A percentile compares a stretch with the other conserved stretches of the same genome.
phyloP scores from a whole-genome alignment of 2,797 vertebrate genomes.

The Crenuchus spilurus region DNA sequence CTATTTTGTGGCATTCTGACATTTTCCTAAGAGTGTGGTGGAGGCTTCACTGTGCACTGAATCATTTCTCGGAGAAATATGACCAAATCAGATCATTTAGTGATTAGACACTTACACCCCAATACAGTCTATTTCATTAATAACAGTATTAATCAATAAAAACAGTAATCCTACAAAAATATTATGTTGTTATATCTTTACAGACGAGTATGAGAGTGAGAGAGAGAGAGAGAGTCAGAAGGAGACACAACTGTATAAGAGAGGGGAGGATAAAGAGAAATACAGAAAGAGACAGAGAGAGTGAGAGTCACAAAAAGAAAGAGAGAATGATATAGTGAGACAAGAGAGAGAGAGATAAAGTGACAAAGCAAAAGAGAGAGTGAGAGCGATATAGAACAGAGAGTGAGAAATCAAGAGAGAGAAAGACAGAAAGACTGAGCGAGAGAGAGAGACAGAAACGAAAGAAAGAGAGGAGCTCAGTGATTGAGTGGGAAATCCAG shows the following conservation, averaged over 20 bases:
- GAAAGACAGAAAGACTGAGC: neutral
- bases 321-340: neutral
- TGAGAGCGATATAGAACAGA: neutral
- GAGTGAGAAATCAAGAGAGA: neutral
- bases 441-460: neutral
- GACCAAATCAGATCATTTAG: no score
- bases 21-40: no score
- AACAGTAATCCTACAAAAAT: no score
- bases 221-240: no score
- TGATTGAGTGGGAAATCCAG: slow-evolving; percentile 55
- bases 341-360: neutral
- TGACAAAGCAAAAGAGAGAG: neutral
- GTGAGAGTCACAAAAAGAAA: neutral
- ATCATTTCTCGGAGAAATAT: no score
- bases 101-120: no score
- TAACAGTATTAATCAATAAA: no score
- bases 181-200: no score
- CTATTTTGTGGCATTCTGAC: no score
- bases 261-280: neutral
- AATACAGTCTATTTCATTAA: no score
- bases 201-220: no score
- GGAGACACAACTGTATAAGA: neutral
- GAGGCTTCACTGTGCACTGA: no score
- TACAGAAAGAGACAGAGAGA: neutral
- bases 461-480: neutral